Evolutionary conservation across 2,797 vertebrate species (phyloP), one percentile per base, ranked within the genome.

Genomic region (Eulemur coronatus): DNA sequence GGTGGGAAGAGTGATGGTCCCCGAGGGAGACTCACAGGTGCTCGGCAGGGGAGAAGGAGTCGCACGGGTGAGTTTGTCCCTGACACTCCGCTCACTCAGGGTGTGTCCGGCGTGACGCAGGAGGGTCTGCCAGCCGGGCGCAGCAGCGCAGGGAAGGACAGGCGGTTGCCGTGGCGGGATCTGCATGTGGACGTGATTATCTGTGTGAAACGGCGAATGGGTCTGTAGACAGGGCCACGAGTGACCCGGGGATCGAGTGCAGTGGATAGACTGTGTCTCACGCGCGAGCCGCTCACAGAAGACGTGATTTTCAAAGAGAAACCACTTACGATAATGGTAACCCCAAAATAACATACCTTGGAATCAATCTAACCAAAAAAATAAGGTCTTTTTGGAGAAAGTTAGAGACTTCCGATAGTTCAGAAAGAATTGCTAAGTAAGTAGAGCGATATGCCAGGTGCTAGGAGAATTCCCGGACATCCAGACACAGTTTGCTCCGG

Each of bases 61-160:
- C 17, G 2, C n/a, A 5, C 12, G 18, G 18, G 33, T 35, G 48
- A 52, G 18, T 14, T 7, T 35, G 33, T 12, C 33, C 3, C 33
- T 35, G 12, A 52, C 7, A 1, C 1, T 3, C 12, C 0, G 5
- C n/a, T 33, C 24, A 10, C 55, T 30, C 1, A 3, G 4, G 24
- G 7, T 22, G 14, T 41, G 63, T 52, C 35, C 22, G 4, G 46
- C 4, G 26, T 2, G 3, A 17, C 5, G 26, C n/a, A 2, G 43
- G 46, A 38, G 24, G 61, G 22, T 18, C n/a, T 13, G 5, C 24
- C 15, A 0, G 33, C 48, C 11, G 0, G 22, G 75, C 24, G 20
- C 10, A 2, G 2, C 48, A 78, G 8, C 20, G 2, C 3, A 7
- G 22, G 73, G 75, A 15, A 38, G n/a, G 9, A 55, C 14, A 33